Evolutionary conservation across 1,140 invertebrate species (phyloP).

Genomic region (Apis laboriosa): DNA sequence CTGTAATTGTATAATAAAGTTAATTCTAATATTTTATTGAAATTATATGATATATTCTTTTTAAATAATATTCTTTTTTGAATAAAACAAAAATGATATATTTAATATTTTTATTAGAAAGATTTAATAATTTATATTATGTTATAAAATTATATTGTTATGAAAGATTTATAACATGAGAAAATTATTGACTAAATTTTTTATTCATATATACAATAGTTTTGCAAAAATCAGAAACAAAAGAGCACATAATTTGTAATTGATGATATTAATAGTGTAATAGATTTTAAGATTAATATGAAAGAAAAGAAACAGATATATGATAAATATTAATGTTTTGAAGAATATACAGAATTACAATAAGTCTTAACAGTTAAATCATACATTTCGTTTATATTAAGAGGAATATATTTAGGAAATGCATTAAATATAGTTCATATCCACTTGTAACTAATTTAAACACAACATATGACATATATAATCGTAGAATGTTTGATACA

Average conservation of each 20-base stretch:
- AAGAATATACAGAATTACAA: not conserved
- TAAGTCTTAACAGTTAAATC: constrained; percentile 66
- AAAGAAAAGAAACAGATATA: not conserved
- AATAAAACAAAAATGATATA: not conserved
- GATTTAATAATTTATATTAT: too few species aligned
- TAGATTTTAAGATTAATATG: not conserved
- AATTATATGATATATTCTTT: not conserved
- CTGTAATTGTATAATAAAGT: not conserved
- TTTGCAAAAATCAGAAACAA: too few species aligned
- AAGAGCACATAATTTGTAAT: not conserved
- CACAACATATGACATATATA: constrained; percentile 75
- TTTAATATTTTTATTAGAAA: not conserved
- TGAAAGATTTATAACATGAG: too few species aligned
- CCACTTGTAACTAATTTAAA: constrained; percentile 76
- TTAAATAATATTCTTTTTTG: too few species aligned
- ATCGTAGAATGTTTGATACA: constrained; percentile 77
- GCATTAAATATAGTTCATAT: constrained; percentile 77
- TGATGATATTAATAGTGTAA: not conserved
- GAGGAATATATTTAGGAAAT: constrained; percentile 73
- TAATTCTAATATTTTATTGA: not conserved
- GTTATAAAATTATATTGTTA: too few species aligned
- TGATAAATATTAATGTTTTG: not conserved
- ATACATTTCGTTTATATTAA: constrained; percentile 78
- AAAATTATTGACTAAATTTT: too few species aligned
- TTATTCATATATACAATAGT: not conserved